phyloP scores from a whole-genome alignment of 92 coral and sea anemone genomes.

The Palythoa heliodiscus region DNA sequence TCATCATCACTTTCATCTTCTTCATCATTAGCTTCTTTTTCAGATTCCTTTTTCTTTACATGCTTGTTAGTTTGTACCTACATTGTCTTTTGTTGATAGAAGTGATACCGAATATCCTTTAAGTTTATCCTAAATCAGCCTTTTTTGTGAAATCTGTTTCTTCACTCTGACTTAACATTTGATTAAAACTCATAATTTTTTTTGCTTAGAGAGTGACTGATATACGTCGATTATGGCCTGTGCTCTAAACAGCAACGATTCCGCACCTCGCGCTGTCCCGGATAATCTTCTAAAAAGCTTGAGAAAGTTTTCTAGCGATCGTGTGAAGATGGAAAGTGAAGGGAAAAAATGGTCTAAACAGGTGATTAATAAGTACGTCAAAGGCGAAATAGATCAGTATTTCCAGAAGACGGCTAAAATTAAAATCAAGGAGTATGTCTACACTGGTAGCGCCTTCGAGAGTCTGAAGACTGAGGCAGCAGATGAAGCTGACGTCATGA shows the following conservation, averaged over 20 bases:
- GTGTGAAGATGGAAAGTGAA: conserved; percentile 65
- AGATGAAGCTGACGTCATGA: conserved; percentile 87
- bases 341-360: conserved; percentile 62
- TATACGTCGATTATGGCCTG: neutral
- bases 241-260: neutral
- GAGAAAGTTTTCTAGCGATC: conserved; percentile 59
- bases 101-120: too few species aligned
- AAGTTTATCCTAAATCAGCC: too few species aligned
- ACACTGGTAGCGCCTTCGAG: conserved; percentile 83
- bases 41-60: too few species aligned
- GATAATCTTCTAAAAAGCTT: conserved; percentile 19
- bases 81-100: too few species aligned
- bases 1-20: too few species aligned
- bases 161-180: too few species aligned
- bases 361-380: conserved; percentile 58
- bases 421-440: conserved; percentile 61
- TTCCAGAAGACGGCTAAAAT: conserved; percentile 50
- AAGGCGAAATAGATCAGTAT: conserved; percentile 43
- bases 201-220: too few species aligned
- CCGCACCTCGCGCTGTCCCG: neutral
- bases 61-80: too few species aligned
- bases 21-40: too few species aligned
- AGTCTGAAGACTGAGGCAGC: conserved; percentile 84
- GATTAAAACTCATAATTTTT: too few species aligned
- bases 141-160: too few species aligned